These are phyloP conservation scores for Promerops cafer DNA, from an alignment of 2,113 vertebrate species.

Conservation along the genomic window DNA sequence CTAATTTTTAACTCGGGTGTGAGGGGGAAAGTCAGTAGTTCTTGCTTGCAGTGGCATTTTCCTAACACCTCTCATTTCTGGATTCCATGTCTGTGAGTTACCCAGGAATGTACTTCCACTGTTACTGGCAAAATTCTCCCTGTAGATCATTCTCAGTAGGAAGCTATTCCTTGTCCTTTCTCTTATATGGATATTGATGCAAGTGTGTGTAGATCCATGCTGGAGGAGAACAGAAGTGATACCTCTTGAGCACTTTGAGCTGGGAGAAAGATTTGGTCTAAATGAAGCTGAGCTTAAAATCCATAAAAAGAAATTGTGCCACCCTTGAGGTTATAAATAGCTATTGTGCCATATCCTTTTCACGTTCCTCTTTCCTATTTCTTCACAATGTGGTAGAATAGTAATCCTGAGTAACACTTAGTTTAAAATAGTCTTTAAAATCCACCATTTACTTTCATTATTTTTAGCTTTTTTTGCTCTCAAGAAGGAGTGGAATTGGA, in stretches of 20 bases:
- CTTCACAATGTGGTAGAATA: neutral
- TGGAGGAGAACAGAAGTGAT: neutral
- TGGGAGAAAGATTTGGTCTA: neutral
- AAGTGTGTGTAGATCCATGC: neutral
- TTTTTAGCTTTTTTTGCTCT: neutral
- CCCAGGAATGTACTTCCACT: neutral
- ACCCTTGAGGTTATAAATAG: neutral
- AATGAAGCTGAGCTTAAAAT: slow-evolving; percentile 22
- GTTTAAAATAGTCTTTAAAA: neutral
- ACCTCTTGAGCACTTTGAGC: slow-evolving; percentile 18
- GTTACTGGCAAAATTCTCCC: neutral
- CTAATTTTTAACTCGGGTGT: neutral
- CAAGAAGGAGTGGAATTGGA: neutral
- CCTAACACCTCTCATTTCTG: neutral
- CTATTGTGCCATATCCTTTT: neutral
- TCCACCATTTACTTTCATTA: neutral
- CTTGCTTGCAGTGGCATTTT: neutral
- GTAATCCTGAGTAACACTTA: neutral
- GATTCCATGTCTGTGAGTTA: neutral
- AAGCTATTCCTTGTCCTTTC: neutral
- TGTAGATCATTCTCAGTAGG: neutral
- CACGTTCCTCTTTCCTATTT: neutral
- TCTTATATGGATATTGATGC: neutral
- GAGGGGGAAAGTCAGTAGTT: neutral
- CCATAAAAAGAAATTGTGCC: slow-evolving; percentile 10